Evolutionary conservation across 2,113 vertebrate species (phyloP), one percentile per base, ranked within the genome.

Genomic region (Trogon surrucura): DNA sequence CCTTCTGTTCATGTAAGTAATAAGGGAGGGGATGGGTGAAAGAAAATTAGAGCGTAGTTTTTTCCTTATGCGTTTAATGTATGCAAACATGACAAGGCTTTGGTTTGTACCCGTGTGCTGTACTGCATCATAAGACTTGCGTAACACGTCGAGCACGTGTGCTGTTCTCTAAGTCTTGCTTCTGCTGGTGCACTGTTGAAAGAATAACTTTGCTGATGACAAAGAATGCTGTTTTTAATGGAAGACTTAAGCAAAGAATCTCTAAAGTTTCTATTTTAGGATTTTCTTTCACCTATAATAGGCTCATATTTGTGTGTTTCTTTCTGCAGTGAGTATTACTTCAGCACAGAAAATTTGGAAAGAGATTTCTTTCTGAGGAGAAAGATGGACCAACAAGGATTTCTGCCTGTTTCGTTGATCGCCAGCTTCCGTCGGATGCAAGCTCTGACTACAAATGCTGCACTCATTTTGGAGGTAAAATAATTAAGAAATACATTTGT

Each of bases 291-390:
- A 34, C 38, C 2, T 67, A 11, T 56, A 74, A 6, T 79, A 62
- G 78, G 32, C 53, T 95, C 20, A 84, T 47, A 32, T 91, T 66
- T 89, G 54, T 70, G 2, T 88, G 45, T 72, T 88, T 93, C 80
- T 26, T 77, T 97, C 95, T 97, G 36, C 92, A 99, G 99, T 10
- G 99, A 99, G 89, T 99, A 99, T 97, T 99, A 99, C 98, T 99
- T 99, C 97, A 99, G 99, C 97, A 98, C 98, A 91, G 99, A 99
- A 97, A 99, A 99, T 91, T 96, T 99, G 98, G 99, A 99, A 95
- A 97, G 99, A 47, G 99, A 99, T 92, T 99, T 99, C 94, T 99
- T 99, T 97, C 97, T 99, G 90, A 98, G 99, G 85, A 98, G 99
- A 61, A 99, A 99, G 95, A 99, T 99, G 99, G 99, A 99, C 71